Conservation (phyloP, 2,113 vertebrate species). For the Psittacara wagleri region DNA sequence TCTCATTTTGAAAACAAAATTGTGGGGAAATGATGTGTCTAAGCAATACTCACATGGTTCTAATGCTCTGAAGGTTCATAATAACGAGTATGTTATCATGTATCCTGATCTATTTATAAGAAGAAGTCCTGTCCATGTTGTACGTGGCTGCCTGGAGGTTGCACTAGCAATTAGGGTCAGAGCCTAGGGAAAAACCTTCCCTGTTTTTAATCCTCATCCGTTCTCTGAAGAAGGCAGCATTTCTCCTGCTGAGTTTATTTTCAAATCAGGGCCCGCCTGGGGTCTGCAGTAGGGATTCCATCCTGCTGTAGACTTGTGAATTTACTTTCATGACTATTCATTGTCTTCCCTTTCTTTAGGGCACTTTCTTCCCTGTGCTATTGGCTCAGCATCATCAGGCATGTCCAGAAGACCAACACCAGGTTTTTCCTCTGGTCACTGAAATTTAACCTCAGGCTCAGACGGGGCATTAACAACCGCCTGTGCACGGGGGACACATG, state of each 20-base stretch:
- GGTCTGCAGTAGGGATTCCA: neutral
- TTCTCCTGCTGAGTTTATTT: neutral
- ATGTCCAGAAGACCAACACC: rapidly evolving
- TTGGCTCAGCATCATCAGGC: neutral
- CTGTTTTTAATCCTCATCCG: neutral
- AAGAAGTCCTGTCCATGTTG: neutral
- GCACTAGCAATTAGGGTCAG: neutral
- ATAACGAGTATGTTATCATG: neutral
- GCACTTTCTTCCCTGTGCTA: neutral
- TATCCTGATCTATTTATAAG: neutral
- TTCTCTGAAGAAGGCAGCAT: neutral
- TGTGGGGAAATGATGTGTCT: neutral
- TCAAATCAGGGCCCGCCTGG: neutral
- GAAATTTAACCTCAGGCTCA: neutral
- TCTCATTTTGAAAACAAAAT: neutral
- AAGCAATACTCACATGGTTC: rapidly evolving
- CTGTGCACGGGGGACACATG: neutral
- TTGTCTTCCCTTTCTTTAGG: neutral
- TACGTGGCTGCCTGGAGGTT: neutral
- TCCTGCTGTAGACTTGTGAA: neutral
- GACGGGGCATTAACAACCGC: neutral
- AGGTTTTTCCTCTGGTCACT: neutral
- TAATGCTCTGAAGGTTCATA: neutral
- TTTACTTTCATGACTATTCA: neutral
- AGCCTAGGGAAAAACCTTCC: neutral